A percentile compares a stretch with the other conserved stretches of the same genome.
phyloP scores from a whole-genome alignment of 2,797 vertebrate genomes.

The Hippopotamyrus pictus region DNA sequence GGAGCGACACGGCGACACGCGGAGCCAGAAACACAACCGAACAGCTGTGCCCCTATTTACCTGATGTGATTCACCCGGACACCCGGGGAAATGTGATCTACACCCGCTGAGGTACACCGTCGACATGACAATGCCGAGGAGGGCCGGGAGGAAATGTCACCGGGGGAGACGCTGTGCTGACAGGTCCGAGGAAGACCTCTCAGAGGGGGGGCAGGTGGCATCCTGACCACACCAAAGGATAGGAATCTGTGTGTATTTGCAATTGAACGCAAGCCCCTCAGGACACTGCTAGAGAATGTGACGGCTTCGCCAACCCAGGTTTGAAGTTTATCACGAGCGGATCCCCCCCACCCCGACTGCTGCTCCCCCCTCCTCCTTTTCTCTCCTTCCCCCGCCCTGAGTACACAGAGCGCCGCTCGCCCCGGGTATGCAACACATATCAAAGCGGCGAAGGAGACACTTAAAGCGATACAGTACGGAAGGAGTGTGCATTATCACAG shows the following conservation, averaged over 20 bases:
- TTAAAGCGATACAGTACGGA: slow-evolving; percentile 11
- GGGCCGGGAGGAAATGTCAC: not conserved
- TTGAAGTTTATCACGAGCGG: not conserved
- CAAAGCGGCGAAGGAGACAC: slow-evolving; percentile 7
- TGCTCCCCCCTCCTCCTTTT: not conserved
- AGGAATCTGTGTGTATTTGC: not conserved
- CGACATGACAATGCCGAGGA: not conserved
- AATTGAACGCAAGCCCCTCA: not conserved
- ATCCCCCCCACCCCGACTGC: not conserved
- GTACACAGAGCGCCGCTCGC: not conserved
- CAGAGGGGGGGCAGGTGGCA: not conserved
- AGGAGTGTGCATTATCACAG: slow-evolving; percentile 6
- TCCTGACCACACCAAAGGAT: not conserved
- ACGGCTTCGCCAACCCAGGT: not conserved
- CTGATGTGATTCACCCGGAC: not conserved
- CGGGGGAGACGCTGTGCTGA: not conserved
- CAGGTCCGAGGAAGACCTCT: not conserved
- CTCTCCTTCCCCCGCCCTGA: not conserved
- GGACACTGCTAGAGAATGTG: not conserved
- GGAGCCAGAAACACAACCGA: not conserved
- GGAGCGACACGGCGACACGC: not conserved
- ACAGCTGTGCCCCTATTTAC: not conserved
- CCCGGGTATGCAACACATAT: slow-evolving; percentile 1
- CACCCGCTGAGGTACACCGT: not conserved
- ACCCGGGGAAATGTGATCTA: slow-evolving; percentile 3